Percentiles rank a stretch among this genome's conserved stretches.
phyloP scores from a whole-genome alignment of 1,140 invertebrate species.

The Thalassaphorura encarpata region DNA sequence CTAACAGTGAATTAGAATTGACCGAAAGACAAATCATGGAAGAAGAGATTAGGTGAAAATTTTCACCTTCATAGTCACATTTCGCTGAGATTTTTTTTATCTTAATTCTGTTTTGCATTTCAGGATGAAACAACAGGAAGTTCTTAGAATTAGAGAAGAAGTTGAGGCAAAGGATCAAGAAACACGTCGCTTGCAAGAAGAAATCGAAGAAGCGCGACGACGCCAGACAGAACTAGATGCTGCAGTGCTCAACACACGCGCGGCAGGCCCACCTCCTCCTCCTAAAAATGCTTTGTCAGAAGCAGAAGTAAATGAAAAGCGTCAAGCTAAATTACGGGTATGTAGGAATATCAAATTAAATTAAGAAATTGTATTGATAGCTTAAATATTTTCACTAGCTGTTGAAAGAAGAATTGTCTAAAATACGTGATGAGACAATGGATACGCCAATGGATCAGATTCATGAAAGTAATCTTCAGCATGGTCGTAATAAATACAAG shows the following conservation, averaged over 20 bases:
- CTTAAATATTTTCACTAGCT: conserved; percentile 48
- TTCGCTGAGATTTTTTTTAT: neutral
- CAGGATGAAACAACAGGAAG: conserved; percentile 71
- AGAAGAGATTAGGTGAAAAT: conserved; percentile 59
- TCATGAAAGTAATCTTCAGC: conserved; percentile 93
- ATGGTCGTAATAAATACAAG: conserved; percentile 98
- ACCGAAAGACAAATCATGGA: conserved; percentile 81
- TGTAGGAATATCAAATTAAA: no score
- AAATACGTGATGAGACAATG: conserved; percentile 85
- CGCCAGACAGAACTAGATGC: conserved; percentile 42
- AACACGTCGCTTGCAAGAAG: conserved; percentile 62
- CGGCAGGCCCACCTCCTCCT: conserved; percentile 70
- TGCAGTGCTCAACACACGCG: conserved; percentile 62
- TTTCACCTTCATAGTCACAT: neutral
- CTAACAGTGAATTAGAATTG: conserved; percentile 77
- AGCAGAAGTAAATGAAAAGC: conserved; percentile 81
- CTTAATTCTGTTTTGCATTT: conserved; percentile 2
- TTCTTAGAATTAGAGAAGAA: conserved; percentile 73
- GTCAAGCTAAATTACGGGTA: conserved; percentile 90
- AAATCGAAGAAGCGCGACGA: conserved; percentile 45
- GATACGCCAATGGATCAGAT: conserved; percentile 93
- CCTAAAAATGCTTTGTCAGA: conserved; percentile 76
- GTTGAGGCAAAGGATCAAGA: conserved; percentile 80
- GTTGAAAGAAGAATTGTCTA: conserved; percentile 84
- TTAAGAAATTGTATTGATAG: conserved; percentile 14